phyloP scores from a whole-genome alignment of 2,888 invertebrate genomes.

The Galeruca laticollis region DNA sequence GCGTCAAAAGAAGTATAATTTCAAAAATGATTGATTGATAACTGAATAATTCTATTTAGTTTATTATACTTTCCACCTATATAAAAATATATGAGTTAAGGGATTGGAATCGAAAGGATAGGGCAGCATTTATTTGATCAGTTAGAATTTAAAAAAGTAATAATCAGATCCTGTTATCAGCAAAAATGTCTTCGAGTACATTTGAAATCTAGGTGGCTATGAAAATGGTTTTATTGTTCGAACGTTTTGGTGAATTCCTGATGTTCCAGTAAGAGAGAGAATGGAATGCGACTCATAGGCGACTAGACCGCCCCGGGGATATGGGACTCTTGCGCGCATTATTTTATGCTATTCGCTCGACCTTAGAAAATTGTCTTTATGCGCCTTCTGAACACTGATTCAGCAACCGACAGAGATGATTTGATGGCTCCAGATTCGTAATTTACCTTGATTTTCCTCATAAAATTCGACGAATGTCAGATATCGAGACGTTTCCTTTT shows the following conservation, averaged over 20 bases:
- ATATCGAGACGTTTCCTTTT: slow-evolving; percentile 32
- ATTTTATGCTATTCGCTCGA: slow-evolving; percentile 40
- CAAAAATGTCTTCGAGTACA: slow-evolving; percentile 31
- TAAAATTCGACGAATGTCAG: slow-evolving; percentile 39
- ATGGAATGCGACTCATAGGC: slow-evolving; percentile 51
- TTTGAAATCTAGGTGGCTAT: slow-evolving; percentile 53
- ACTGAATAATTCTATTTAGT: no score
- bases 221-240: slow-evolving; percentile 59
- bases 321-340: slow-evolving; percentile 45
- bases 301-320: slow-evolving; percentile 49
- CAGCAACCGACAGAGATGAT: slow-evolving; percentile 45
- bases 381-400: slow-evolving; percentile 44
- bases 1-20: no score
- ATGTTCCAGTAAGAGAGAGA: slow-evolving; percentile 23
- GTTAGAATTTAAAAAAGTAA: background rate
- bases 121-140: background rate
- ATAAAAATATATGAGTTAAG: no score
- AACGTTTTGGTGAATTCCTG: slow-evolving; percentile 41
- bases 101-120: no score
- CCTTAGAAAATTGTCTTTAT: slow-evolving; percentile 39
- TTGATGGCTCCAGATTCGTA: slow-evolving; percentile 41
- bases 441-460: slow-evolving; percentile 43
- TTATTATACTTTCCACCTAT: no score
- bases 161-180: background rate
- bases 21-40: no score